phyloP scores from a whole-genome alignment of 2,888 invertebrate genomes.

The Carcina quercana region DNA sequence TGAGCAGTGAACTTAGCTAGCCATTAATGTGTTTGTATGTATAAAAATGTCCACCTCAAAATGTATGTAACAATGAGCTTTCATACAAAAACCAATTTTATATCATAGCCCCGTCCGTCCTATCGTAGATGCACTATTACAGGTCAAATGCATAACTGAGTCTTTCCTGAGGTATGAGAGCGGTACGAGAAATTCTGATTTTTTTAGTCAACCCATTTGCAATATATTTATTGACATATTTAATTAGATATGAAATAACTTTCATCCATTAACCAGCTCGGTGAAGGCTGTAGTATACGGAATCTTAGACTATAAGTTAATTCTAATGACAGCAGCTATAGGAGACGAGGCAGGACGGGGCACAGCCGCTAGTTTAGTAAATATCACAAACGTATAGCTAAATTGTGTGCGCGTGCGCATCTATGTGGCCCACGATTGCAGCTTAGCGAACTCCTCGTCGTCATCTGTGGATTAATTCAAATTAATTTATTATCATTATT shows the following conservation, averaged over 20 bases:
- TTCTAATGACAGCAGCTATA: no score
- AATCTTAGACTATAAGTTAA: no score
- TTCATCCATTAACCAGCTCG: no score
- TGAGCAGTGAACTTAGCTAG: no score
- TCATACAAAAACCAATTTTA: neutral
- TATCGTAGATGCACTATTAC: neutral
- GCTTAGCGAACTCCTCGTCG: constrained; percentile 50
- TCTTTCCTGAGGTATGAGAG: no score
- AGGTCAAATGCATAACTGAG: neutral
- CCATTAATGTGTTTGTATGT: no score
- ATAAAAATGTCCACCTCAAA: neutral
- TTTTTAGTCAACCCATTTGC: no score
- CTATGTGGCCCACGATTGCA: constrained; percentile 67
- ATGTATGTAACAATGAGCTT: neutral
- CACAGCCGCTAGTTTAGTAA: constrained; percentile 13
- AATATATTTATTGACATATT: no score
- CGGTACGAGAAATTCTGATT: no score
- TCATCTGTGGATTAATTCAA: constrained; percentile 68
- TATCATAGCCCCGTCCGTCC: constrained; percentile 2
- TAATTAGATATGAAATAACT: no score
- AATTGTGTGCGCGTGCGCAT: constrained; percentile 7
- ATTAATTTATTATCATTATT: no score
- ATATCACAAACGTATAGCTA: constrained; percentile 38
- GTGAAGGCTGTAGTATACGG: no score
- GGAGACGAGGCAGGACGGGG: neutral